Percentiles rank a stretch among this genome's conserved stretches.
Conservation (phyloP, 2,888 invertebrate genomes). For the Drosophila multiciliata region DNA sequence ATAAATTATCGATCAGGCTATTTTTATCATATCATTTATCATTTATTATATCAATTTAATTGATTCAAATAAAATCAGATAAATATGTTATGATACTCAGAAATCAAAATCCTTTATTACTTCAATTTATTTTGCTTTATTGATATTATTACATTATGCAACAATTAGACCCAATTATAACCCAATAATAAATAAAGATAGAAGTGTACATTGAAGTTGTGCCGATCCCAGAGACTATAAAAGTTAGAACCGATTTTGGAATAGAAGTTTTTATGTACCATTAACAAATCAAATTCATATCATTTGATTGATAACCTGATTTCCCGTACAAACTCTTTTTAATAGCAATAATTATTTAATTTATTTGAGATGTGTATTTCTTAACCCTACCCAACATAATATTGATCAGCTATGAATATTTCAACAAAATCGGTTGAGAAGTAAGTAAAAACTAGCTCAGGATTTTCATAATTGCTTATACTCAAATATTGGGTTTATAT, state of each 20-base stretch:
- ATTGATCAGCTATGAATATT: not conserved
- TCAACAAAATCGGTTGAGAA: not conserved
- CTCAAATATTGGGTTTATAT: not conserved
- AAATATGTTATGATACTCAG: not conserved
- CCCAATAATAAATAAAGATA: not conserved
- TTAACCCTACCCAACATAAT: not conserved
- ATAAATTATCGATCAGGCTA: not conserved
- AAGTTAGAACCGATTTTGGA: not conserved
- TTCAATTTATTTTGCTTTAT: not conserved
- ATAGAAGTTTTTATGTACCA: not conserved
- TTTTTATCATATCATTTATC: slow-evolving; percentile 11
- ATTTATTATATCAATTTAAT: not conserved
- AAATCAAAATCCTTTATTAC: not conserved
- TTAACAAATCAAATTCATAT: no score
- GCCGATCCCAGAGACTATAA: not conserved
- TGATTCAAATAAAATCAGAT: not conserved
- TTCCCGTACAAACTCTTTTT: no score
- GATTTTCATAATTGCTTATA: not conserved
- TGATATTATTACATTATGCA: not conserved
- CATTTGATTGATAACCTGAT: not conserved
- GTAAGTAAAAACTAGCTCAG: not conserved
- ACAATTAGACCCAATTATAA: not conserved
- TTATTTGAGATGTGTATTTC: not conserved
- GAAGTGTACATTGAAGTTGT: not conserved
- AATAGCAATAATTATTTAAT: fast-evolving